Base-by-base conservation (phyloP, 2,797 vertebrate genomes). In the Danionella dracula region DNA sequence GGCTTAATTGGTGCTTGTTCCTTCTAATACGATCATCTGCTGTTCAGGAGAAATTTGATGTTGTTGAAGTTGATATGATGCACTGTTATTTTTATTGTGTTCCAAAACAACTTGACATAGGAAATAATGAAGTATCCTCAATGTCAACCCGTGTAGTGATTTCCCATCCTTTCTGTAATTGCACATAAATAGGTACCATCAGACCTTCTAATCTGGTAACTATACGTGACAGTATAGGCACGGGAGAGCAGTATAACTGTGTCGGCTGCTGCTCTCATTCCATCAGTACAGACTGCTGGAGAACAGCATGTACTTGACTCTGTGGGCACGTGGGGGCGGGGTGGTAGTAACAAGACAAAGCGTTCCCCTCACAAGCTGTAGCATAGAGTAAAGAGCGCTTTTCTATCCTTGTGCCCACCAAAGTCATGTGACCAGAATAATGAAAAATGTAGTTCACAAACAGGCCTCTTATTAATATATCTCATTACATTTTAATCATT, bases 381-480 rank as follows among this genome's bases (percentile, higher is more conserved):
- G 37, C 17, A 44, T 13, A 62, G 23, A 27, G 57, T 70, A 59
- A 72, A 74, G 62, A 53, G 51, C 44, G 16, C 72, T 70, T 70
- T 74, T 66, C 62, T 74, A 41, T 70, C 51, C 62, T 62, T 50
- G 38, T 45, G 42, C 44, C 6, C 27, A 48, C 27, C n/a, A 21
- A 61, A 74, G 62, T 70, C 72, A 66, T 70, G 72, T 66, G 57
- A 74, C 56, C 37, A 42, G 44, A 56, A 56, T 51, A 49, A 56
- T 50, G 56, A 66, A 20, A 45, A 15, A 15, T 13, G 13, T 20
- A 19, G 37, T 55, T 16, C 23, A 65, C 17, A 5, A 4, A 35
- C 27, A 16, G 29, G 31, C 6, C 17, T 34, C 27, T 20, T 49
- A 27, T 61, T 49, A 12, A 61, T 12, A 5, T 4, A 31, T 16